phyloP scores from a whole-genome alignment of 2,888 invertebrate species.

The Branchinecta sandiegonensis region DNA sequence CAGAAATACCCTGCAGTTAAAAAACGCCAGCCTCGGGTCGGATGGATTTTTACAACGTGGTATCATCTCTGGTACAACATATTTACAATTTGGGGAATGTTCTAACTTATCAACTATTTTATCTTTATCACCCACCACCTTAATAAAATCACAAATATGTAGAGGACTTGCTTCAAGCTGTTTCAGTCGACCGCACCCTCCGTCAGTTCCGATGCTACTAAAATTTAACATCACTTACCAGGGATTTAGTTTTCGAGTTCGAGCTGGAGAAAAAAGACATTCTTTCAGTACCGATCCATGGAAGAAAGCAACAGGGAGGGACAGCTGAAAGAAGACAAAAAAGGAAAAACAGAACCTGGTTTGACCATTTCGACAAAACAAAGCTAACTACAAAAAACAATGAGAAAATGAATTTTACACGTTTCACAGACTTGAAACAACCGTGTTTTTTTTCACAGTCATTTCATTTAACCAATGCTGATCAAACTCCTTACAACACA shows the following conservation, averaged over 20 bases:
- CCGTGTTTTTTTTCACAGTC: no score
- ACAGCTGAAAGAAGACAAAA: constrained; percentile 5
- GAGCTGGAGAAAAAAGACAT: background rate
- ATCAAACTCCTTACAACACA: constrained; percentile 2
- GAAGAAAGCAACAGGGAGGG: background rate
- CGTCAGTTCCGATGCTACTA: no score
- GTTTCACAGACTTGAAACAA: constrained; percentile 10
- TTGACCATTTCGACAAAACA: constrained; percentile 1
- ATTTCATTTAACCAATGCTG: background rate
- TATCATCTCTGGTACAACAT: no score
- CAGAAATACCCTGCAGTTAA: no score
- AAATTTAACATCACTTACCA: background rate
- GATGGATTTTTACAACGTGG: no score
- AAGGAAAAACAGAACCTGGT: constrained; percentile 2
- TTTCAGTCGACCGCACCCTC: no score
- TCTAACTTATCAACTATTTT: no score
- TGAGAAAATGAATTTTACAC: background rate
- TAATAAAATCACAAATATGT: no score
- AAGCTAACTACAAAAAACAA: constrained; percentile 1
- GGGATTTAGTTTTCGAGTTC: background rate
- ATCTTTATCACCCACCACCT: no score
- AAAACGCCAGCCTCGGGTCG: no score
- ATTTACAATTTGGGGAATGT: no score
- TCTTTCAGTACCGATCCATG: background rate
- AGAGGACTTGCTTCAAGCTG: no score